Evolutionary conservation across 92 coral and sea anemone genomes (phyloP).

Genomic region (Umimayanthus kanabou): DNA sequence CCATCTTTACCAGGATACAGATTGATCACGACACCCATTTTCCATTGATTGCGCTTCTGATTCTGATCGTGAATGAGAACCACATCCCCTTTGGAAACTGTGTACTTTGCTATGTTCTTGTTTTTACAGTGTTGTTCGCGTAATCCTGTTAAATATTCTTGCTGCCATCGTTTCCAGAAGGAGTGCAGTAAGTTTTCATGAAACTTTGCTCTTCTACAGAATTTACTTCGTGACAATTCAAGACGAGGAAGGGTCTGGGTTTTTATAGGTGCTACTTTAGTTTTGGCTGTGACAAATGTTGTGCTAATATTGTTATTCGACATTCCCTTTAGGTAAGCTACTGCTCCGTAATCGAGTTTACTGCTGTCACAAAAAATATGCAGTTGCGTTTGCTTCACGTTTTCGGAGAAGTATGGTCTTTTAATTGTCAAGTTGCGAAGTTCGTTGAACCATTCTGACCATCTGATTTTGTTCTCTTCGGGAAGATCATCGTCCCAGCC

Average conservation of each 20-base stretch:
- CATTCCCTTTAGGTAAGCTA: conserved; percentile 52
- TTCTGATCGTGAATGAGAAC: conserved; percentile 49
- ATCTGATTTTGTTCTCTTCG: conserved; percentile 13
- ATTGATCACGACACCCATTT: conserved; percentile 41
- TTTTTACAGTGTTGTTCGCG: conserved; percentile 30
- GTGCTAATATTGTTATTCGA: conserved; percentile 7
- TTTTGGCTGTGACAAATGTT: conserved; percentile 40
- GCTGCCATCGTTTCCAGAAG: conserved; percentile 33
- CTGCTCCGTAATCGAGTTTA: conserved; percentile 58
- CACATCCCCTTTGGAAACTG: conserved; percentile 47
- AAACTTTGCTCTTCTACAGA: conserved; percentile 21
- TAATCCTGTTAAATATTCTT: conserved; percentile 27
- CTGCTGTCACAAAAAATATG: conserved; percentile 63
- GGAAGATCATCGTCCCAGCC: conserved; percentile 49
- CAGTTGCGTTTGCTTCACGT: conserved; percentile 25
- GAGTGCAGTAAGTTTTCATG: conserved; percentile 14
- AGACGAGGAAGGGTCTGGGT: conserved; percentile 21
- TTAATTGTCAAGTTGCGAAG: conserved; percentile 28
- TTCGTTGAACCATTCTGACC: conserved; percentile 34
- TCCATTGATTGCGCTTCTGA: conserved; percentile 29
- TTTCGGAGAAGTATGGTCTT: conserved; percentile 42
- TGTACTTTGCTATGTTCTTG: background rate
- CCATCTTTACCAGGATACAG: conserved; percentile 45
- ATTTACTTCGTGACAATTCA: conserved; percentile 33
- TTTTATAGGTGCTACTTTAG: conserved; percentile 49